Base-by-base conservation (phyloP, 2,888 invertebrate species). In the Agelastica alni region DNA sequence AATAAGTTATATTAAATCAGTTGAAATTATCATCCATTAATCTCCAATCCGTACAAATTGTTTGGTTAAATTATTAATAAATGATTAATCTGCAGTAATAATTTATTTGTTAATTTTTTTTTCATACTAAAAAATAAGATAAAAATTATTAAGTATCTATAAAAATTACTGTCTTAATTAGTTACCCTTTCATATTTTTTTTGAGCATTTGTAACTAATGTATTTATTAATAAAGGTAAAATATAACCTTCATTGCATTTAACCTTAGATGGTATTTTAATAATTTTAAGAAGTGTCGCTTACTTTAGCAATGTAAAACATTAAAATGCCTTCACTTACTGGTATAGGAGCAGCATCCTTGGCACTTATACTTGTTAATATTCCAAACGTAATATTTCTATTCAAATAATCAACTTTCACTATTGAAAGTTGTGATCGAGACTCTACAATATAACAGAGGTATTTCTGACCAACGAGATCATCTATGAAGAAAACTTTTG, bases 381-480 rank as follows among this genome's bases (percentile, higher is more conserved):
- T 79, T 3, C 92, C 93, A 65, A 94, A 91, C 55, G 89, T 86
- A 48, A 91, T 79, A 70, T 87, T 83, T 12, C 84, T 80, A 63
- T 84, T 85, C 0, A 85, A 83, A 53, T 84, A 83, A 65, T 87
- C 86, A 26, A 91, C 75, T 64, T 86, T 80, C 5, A 88, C 82
- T 58, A 88, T 83, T 70, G 85, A 85, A 3, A 93, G 76, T 66
- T 85, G 85, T 61, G 82, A 84, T 45, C 83, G 80, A 56, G 82
- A 80, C 1, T 84, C 80, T 3, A 89, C 77, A 37, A 90, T 75
- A 71, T 90, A 94, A 70, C 94, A 93, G 7, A 96, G 75, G 70
- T 88, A 95, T 61, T 84, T 85, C 72, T 94, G 92, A 0, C 91
- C 92, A 28, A 92, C 87, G 44, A 94, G 78, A 78, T 96, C 95